Evolutionary conservation across 2,797 vertebrate genomes (phyloP), one percentile per base, ranked within the genome.

Genomic region (Parauchenoglanis punctatus): DNA sequence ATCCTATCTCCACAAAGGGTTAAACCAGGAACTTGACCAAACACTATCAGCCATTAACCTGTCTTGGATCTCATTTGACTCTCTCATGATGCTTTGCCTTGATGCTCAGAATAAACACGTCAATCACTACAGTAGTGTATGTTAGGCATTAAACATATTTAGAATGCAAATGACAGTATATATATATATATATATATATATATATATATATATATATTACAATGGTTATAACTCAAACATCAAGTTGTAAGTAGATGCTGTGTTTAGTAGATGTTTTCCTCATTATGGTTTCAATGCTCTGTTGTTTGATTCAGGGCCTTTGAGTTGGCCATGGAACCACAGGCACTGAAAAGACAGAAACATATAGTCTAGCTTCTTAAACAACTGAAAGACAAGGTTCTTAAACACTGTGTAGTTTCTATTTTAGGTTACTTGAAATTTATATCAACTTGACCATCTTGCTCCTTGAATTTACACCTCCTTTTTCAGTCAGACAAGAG

Each of bases 1-100:
- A 94, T 91, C 91, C 88, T 92, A 87, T 92, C 87, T 92, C 92
- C 90, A 88, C 59, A 80, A 85, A 86, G 85, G 85, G 81, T 89
- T 88, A 90, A 89, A 88, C 87, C 90, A 89, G 89, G 63, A 86
- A 80, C 78, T 93, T 92, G 84, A 90, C 87, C 87, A 75, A 88
- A 87, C 83, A 86, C 82, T 85, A 85, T 81, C 82, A 85, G 52
- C 78, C 56, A 67, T 83, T 83, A 85, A 86, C 65, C 65, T 85
- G 85, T 52, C 67, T 63, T 65, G 75, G 56, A 80, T 67, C 61
- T 44, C 80, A 54, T 86, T 88, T n/a, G 49, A 67, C 11, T 58
- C n/a, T 18, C 67, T 56, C 7, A 77, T 54, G 17, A 75, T 81
- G 70, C 31, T 28, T n/a, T 81, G 72, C 72, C 73, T 67, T 85